Percentiles rank a stretch among this genome's conserved stretches.
Conservation (phyloP, 1,140 invertebrate genomes). For the Aporrectodea caliginosa region DNA sequence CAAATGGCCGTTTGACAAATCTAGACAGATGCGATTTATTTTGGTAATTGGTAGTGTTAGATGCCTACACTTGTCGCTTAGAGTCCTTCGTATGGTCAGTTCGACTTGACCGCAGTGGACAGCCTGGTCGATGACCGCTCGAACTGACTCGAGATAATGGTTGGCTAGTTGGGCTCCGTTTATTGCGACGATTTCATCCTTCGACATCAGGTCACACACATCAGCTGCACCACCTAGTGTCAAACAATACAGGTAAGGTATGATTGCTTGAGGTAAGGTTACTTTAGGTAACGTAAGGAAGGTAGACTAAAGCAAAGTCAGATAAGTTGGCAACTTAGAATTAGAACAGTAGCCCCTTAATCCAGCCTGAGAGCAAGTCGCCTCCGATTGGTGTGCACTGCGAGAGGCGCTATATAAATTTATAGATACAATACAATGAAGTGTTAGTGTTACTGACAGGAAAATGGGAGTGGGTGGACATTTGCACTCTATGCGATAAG, state of each 20-base stretch:
- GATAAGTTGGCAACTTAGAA: background rate
- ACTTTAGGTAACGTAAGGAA: too few relatives aligned
- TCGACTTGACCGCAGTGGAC: constrained; percentile 49
- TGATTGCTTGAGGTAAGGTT: background rate
- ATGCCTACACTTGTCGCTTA: constrained; percentile 35
- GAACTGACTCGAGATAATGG: constrained; percentile 46
- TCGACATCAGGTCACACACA: constrained; percentile 45
- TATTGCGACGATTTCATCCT: constrained; percentile 49
- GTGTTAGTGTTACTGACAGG: too few relatives aligned
- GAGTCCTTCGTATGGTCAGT: constrained; percentile 43
- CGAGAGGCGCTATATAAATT: background rate
- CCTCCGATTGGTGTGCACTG: background rate
- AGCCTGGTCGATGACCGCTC: constrained; percentile 47
- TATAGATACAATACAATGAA: too few relatives aligned
- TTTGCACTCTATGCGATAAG: too few relatives aligned
- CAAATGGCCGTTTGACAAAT: too few relatives aligned
- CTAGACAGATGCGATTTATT: too few relatives aligned
- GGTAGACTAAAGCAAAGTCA: too few relatives aligned
- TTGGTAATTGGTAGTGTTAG: too few relatives aligned
- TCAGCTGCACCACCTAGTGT: constrained; percentile 50
- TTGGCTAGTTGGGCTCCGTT: constrained; percentile 42
- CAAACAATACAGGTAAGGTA: background rate
- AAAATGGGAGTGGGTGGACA: too few relatives aligned
- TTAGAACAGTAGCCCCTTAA: background rate
- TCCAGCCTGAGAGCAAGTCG: too few relatives aligned